Evolutionary conservation across 2,797 vertebrate species (phyloP).

Genomic region (Orestias chungarensis): DNA sequence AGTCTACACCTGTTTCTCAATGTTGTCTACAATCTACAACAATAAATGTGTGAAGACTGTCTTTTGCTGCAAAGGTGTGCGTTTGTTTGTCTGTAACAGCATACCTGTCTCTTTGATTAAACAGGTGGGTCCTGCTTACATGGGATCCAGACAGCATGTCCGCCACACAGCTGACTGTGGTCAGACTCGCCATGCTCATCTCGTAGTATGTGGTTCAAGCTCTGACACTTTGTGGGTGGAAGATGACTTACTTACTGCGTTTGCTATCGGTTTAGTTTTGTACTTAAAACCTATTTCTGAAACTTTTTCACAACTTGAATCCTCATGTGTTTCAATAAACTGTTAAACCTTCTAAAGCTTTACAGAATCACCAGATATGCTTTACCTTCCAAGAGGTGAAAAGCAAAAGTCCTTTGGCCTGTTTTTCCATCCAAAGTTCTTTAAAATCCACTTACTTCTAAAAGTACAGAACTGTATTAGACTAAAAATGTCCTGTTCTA

Average conservation of each 20-base stretch:
- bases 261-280: constrained; percentile 9
- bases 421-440: background rate
- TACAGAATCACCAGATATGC: background rate
- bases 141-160: constrained; percentile 53
- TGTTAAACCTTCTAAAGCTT: background rate
- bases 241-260: constrained; percentile 29
- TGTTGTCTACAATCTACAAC: constrained; percentile 15
- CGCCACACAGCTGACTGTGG: constrained; percentile 52
- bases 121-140: constrained; percentile 56
- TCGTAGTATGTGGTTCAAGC: constrained; percentile 46
- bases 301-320: background rate
- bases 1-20: constrained; percentile 30
- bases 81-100: constrained; percentile 22
- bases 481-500: background rate
- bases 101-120: constrained; percentile 59
- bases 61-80: constrained; percentile 34
- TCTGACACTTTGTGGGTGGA: constrained; percentile 43
- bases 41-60: constrained; percentile 36
- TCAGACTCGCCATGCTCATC: constrained; percentile 40
- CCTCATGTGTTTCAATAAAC: background rate
- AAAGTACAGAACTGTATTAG: too few species aligned
- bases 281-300: constrained; percentile 1
- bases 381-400: background rate
- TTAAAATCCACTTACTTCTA: background rate
- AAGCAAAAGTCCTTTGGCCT: background rate